phyloP scores from a whole-genome alignment of 2,888 invertebrate species.

The Sylvicola cinctus region DNA sequence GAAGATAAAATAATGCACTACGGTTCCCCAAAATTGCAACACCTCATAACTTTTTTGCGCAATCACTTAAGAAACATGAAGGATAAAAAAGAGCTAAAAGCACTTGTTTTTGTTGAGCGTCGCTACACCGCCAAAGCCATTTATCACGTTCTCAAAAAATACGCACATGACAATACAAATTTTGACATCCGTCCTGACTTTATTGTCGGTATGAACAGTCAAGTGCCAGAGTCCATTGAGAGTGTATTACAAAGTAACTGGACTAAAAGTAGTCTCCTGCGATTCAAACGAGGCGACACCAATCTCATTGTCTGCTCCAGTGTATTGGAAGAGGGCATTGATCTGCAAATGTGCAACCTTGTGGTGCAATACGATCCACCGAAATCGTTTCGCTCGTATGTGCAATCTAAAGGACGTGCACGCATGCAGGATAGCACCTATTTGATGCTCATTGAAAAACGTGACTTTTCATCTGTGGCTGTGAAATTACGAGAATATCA shows the following conservation, averaged over 20 bases:
- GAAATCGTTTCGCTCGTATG: constrained; percentile 55
- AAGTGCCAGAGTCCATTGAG: constrained; percentile 13
- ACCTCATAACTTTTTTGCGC: constrained; percentile 38
- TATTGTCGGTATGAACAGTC: constrained; percentile 35
- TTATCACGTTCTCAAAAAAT: constrained; percentile 39
- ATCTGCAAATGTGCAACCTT: constrained; percentile 61
- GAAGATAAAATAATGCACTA: no score
- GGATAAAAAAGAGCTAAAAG: constrained; percentile 14
- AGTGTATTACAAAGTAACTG: constrained; percentile 15
- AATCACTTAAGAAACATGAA: constrained; percentile 27
- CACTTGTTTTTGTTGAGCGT: constrained; percentile 20
- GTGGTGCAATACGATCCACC: constrained; percentile 56
- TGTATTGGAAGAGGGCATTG: constrained; percentile 79
- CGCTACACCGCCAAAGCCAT: constrained; percentile 57
- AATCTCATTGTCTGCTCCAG: constrained; percentile 55
- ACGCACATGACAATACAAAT: constrained; percentile 25
- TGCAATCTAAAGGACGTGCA: constrained; percentile 79
- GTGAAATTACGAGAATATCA: constrained; percentile 27
- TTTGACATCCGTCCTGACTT: constrained; percentile 44
- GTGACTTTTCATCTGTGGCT: no score
- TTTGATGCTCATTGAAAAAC: constrained; percentile 29
- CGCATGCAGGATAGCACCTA: constrained; percentile 39
- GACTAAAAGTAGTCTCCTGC: constrained; percentile 21
- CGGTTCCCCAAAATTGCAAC: constrained; percentile 40
- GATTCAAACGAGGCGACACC: constrained; percentile 33